Base-by-base conservation (phyloP, 2,113 vertebrate genomes). In the Onychorhynchus coronatus region DNA sequence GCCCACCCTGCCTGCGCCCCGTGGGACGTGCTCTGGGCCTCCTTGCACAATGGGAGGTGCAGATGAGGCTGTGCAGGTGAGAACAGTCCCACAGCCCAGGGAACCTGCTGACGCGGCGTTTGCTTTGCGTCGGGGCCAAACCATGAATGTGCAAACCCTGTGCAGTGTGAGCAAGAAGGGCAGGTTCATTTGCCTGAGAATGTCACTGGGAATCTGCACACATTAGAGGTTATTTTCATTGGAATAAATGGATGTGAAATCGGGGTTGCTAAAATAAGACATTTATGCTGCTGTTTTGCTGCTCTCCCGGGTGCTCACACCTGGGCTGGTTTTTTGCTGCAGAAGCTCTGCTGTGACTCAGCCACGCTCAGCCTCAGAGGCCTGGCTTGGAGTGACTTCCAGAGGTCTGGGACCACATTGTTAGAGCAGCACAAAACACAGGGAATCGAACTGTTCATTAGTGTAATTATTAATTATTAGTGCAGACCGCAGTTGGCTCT, bases 41-140 rank as follows among this genome's bases (percentile, higher is more conserved):
- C 52, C 94, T 91, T 93, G 93, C 95, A 63, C 94, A 71, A 83
- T 30, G 70, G 77, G 50, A 85, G 91, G 62, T 89, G 93, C 83
- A 73, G 12, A 68, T 65, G 35, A 85, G 74, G 82, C 20, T 42
- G 49, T 8, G 3, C 72, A 37, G 89, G 89, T 65, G 94, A 62
- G 91, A 61, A 86, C 95, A 53, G 77, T 12, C 78, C 73, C 33
- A 3, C 31, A 35, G 28, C 61, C 50, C 2, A 14, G 39, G 4
- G 12, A 23, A 72, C 58, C 84, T 70, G 90, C 94, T 95, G 56
- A 85, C 55, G 7, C 24, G 86, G 91, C 89, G 5, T 12, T 70
- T 66, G 74, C 5, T 91, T 84, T 85, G 89, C 66, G 18, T 56
- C 47, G 12, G 55, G 89, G 91, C 93, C 81, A 8, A 52, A 14